Evolutionary conservation across 2,797 vertebrate genomes (phyloP).

Genomic region (Bryconaethiops microstoma): DNA sequence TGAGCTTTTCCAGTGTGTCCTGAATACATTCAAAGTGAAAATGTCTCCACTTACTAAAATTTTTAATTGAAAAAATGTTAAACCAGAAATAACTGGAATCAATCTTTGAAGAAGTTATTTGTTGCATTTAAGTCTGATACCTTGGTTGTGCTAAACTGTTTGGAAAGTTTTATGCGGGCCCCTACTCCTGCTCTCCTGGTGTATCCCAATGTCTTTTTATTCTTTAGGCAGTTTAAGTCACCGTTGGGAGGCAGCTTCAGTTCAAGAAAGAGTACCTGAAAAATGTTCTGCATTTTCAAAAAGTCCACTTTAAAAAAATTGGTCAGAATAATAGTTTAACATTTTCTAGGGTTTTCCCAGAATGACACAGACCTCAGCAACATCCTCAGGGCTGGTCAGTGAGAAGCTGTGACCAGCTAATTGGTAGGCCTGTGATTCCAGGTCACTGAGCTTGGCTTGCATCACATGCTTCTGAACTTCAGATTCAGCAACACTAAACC

Average conservation of each 20-base stretch:
- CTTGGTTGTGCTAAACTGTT: slow-evolving; percentile 94
- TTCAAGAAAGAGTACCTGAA: slow-evolving; percentile 91
- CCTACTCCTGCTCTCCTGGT: slow-evolving; percentile 80
- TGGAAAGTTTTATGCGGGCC: slow-evolving; percentile 75
- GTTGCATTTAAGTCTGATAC: slow-evolving; percentile 62
- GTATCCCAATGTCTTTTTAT: slow-evolving; percentile 92
- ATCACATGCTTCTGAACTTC: slow-evolving; percentile 93
- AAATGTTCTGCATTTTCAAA: no score
- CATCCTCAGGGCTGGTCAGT: slow-evolving; percentile 90
- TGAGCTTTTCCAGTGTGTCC: slow-evolving; percentile 93
- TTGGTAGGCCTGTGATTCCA: slow-evolving; percentile 87
- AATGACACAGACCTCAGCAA: slow-evolving; percentile 84
- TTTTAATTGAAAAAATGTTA: not conserved
- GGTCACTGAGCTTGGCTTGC: slow-evolving; percentile 88
- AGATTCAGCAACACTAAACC: slow-evolving; percentile 89
- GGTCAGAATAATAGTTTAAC: not conserved
- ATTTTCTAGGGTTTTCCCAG: not conserved
- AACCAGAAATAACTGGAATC: not conserved
- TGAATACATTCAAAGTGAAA: slow-evolving; percentile 59
- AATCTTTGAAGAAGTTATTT: not conserved
- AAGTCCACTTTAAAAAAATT: no score
- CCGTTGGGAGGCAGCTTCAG: slow-evolving; percentile 92
- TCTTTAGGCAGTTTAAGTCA: slow-evolving; percentile 76
- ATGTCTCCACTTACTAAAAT: not conserved
- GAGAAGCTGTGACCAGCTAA: slow-evolving; percentile 93